Conservation (phyloP, 2,113 vertebrate genomes). For the Thinocorus orbignyianus region DNA sequence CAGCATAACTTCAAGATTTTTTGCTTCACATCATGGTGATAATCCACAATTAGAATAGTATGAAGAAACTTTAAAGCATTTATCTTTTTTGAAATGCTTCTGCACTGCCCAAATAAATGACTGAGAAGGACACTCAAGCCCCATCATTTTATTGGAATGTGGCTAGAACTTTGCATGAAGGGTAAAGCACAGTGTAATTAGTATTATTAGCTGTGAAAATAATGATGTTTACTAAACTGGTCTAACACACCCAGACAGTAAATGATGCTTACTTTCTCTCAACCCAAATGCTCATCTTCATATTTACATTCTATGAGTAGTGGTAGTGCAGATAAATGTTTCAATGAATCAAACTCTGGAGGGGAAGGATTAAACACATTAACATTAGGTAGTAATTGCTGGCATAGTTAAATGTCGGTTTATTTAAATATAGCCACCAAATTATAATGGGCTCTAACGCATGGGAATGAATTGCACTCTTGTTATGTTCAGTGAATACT, state of each 20-base stretch:
- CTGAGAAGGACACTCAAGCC: background rate
- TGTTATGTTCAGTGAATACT: conserved; percentile 55
- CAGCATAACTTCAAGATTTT: background rate
- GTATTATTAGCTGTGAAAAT: background rate
- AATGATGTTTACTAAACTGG: background rate
- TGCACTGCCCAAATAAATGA: background rate
- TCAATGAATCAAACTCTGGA: background rate
- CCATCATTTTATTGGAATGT: background rate
- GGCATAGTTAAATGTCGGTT: conserved; percentile 5
- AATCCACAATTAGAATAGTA: background rate
- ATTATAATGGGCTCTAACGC: conserved; percentile 46
- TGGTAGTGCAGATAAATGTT: background rate
- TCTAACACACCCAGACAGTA: background rate
- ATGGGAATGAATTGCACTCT: conserved; percentile 42
- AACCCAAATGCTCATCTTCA: background rate
- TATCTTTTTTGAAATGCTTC: background rate
- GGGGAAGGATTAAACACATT: background rate
- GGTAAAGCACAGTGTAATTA: background rate
- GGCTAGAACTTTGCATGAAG: background rate
- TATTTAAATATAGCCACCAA: conserved; percentile 60
- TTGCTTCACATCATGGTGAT: background rate
- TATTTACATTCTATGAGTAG: background rate
- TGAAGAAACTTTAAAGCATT: background rate
- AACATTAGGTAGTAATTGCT: conserved; percentile 17
- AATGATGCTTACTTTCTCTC: background rate